Evolutionary conservation across 2,888 invertebrate genomes (phyloP), one percentile per base, ranked within the genome.

Genomic region (Macrophya alboannulata): DNA sequence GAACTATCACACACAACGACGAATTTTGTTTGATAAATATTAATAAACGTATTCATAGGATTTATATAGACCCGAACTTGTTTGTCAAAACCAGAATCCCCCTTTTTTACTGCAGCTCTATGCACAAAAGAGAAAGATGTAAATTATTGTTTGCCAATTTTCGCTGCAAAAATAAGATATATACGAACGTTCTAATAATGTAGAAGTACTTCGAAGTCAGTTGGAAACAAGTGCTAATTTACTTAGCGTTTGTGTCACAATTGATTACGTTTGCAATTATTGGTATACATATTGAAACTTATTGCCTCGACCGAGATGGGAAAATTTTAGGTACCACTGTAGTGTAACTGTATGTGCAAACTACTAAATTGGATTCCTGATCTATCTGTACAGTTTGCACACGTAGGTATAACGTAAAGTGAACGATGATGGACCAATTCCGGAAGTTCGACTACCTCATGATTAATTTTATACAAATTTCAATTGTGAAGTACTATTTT

Each of bases 131-230:
- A n/a, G 4, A 68, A 12, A 68, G 17, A 37, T 68, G 15, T 17
- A 8, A 68, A 68, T 68, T 6, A 68, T 68, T 68, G 37, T 31
- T 37, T 68, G 68, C 21, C 6, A 17, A 68, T 68, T 68, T 68
- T 37, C 37, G 37, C 37, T 17, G 68, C 68, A 37, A 37, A 31
- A 1, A 37, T 68, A 37, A 68, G 17, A 68, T 12, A 10, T 31
- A 31, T 31, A 31, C 62, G 62, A 25, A 25, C 68, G 15, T 68
- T 68, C 68, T 68, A 68, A 68, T 37, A 31, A 31, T 37, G 6
- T 17, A 37, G 17, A 37, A 37, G 37, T 68, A 31, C 68, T 68
- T 37, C 37, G 37, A 37, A 68, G 37, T 68, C 37, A 37, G 5
- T 37, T 25, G 37, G 1, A 17, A 17, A 17, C 2, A 17, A 68